Percentiles rank a stretch among this genome's conserved stretches.
phyloP scores from a whole-genome alignment of 2,797 vertebrate genomes.

The Poecilia wingei region DNA sequence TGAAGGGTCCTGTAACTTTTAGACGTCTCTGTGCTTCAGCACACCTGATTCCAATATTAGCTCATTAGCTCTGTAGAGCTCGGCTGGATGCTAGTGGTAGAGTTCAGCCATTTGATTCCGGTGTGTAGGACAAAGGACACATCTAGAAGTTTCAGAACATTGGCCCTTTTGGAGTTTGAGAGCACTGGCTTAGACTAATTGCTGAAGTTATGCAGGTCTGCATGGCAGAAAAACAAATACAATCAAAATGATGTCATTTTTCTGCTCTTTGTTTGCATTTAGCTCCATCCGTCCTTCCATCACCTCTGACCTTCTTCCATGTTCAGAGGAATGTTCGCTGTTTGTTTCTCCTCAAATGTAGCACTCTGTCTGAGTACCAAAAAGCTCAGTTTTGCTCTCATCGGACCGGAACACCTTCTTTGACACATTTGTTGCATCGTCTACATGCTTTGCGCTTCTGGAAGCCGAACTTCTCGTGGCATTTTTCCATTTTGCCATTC shows the following conservation, averaged over 20 bases:
- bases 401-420: neutral
- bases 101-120: no score
- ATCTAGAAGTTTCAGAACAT: neutral
- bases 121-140: no score
- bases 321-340: neutral
- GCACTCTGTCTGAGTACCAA: neutral
- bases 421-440: no score
- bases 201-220: conserved; percentile 16
- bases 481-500: neutral
- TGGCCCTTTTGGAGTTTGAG: neutral
- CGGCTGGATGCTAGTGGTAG: no score
- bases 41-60: no score
- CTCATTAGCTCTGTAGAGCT: no score
- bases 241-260: neutral
- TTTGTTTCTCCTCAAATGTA: neutral
- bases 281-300: neutral
- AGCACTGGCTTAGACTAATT: neutral
- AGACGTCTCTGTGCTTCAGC: no score
- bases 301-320: neutral
- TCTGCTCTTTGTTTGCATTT: neutral
- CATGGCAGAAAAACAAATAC: conserved; percentile 4
- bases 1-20: no score
- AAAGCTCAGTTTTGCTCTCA: neutral
- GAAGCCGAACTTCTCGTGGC: neutral
- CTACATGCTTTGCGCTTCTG: neutral